A percentile compares a stretch with the other conserved stretches of the same genome.
phyloP scores from a whole-genome alignment of 2,888 invertebrate species.

The Synanthedon tipuliformis region DNA sequence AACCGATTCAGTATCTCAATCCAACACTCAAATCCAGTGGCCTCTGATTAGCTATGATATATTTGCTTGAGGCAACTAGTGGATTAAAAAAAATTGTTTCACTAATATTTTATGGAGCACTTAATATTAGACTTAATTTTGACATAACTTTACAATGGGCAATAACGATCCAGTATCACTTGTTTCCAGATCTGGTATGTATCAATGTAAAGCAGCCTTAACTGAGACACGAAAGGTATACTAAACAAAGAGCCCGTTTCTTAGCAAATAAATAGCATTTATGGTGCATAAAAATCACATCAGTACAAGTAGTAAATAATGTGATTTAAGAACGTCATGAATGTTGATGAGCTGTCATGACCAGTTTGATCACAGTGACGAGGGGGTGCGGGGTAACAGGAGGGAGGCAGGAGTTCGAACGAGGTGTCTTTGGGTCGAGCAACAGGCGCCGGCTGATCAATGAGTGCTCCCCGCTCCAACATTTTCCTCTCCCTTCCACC shows the following conservation, averaged over 20 bases:
- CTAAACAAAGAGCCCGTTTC: not conserved
- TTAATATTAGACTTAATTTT: too few species aligned
- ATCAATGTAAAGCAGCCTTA: too few species aligned
- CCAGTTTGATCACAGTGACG: not conserved
- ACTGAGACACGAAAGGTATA: not conserved
- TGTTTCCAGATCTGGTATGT: too few species aligned
- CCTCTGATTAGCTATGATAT: too few species aligned
- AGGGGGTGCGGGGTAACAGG: conserved; percentile 11
- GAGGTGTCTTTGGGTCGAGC: conserved; percentile 27
- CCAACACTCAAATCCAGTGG: too few species aligned
- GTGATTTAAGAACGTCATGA: not conserved
- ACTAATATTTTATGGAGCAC: too few species aligned
- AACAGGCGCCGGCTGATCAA: conserved; percentile 63
- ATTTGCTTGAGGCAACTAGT: too few species aligned
- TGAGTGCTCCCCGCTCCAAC: conserved; percentile 33
- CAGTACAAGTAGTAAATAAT: not conserved
- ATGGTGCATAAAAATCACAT: not conserved
- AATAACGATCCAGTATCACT: too few species aligned
- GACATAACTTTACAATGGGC: too few species aligned
- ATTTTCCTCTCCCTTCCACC: conserved; percentile 18
- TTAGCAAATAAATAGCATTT: not conserved
- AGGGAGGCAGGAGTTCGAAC: conserved; percentile 1
- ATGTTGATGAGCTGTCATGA: not conserved
- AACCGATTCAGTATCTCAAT: too few species aligned
- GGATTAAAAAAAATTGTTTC: too few species aligned